Conservation (phyloP, 2,797 vertebrate species). For the Cynodonichthys magdalenae region DNA sequence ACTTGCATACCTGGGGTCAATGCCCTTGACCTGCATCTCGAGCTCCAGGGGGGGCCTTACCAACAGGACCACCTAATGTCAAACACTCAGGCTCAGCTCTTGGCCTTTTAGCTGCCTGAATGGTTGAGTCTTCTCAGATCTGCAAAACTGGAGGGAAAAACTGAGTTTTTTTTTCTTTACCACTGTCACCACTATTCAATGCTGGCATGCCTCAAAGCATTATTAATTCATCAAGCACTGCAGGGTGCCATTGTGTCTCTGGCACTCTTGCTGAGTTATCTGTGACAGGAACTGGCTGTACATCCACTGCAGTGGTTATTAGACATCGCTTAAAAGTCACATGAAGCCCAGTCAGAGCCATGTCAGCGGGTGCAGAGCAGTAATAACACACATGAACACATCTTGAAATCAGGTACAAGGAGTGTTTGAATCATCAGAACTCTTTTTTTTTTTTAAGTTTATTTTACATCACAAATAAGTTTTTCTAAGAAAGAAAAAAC, state of each 20-base stretch:
- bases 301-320: slow-evolving; percentile 37
- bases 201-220: slow-evolving; percentile 61
- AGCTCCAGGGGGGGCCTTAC: slow-evolving; percentile 16
- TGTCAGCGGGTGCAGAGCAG: slow-evolving; percentile 49
- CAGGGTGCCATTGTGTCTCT: slow-evolving; percentile 69
- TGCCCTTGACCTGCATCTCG: slow-evolving; percentile 64
- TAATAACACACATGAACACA: slow-evolving; percentile 6
- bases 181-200: slow-evolving; percentile 55
- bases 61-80: slow-evolving; percentile 28
- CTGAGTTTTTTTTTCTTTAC: slow-evolving; percentile 28
- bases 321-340: slow-evolving; percentile 49
- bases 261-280: slow-evolving; percentile 54
- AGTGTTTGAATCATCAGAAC: slow-evolving; percentile 7
- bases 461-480: slow-evolving; percentile 22
- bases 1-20: slow-evolving; percentile 64
- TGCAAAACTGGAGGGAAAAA: slow-evolving; percentile 26
- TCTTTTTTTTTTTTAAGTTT: slow-evolving; percentile 8
- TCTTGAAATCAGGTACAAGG: slow-evolving; percentile 38
- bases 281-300: slow-evolving; percentile 66
- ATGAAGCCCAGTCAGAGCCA: slow-evolving; percentile 52
- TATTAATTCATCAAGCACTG: slow-evolving; percentile 78
- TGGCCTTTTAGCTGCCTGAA: slow-evolving; percentile 10
- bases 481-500: slow-evolving; percentile 24
- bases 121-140: slow-evolving; percentile 28
- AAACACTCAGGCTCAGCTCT: slow-evolving; percentile 16